These are phyloP conservation scores for Hippocampus abdominalis DNA, from an alignment of 2,113 vertebrate species.

Conservation along the genomic window DNA sequence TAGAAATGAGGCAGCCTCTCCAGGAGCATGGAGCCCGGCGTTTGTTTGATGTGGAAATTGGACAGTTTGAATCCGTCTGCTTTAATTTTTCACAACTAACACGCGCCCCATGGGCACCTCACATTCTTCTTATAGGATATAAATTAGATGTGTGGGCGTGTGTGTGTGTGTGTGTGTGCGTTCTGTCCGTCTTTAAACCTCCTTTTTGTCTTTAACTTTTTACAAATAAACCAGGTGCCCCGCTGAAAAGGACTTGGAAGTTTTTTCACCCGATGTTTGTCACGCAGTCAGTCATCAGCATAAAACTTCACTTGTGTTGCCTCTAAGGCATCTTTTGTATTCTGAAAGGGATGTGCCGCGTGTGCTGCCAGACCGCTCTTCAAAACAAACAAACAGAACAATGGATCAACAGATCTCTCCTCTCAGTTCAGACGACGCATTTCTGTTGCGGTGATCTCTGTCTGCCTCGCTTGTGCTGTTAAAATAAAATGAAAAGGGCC, in stretches of 20 bases:
- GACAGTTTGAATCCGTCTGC: conserved; percentile 99
- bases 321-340: conserved; percentile 74
- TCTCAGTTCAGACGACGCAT: conserved; percentile 55
- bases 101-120: conserved; percentile 86
- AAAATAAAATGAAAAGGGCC: conserved; percentile 63
- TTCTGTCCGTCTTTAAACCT: conserved; percentile 17
- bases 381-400: conserved; percentile 70
- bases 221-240: conserved; percentile 47
- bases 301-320: conserved; percentile 71
- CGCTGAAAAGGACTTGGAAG: conserved; percentile 44
- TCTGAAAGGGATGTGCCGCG: conserved; percentile 64
- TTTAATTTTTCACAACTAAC: conserved; percentile 99
- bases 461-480: conserved; percentile 60
- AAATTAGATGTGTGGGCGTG: conserved; percentile 72
- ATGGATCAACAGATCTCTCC: conserved; percentile 62
- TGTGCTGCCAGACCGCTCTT: conserved; percentile 62
- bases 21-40: conserved; percentile 88
- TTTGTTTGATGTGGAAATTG: conserved; percentile 99
- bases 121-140: conserved; percentile 87
- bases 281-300: conserved; percentile 69
- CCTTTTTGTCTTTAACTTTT: conserved; percentile 21
- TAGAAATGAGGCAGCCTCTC: conserved; percentile 94
- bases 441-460: conserved; percentile 68
- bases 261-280: conserved; percentile 62
- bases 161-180: conserved; percentile 48